phyloP scores from a whole-genome alignment of 2,797 vertebrate species.

The Pygocentrus nattereri region DNA sequence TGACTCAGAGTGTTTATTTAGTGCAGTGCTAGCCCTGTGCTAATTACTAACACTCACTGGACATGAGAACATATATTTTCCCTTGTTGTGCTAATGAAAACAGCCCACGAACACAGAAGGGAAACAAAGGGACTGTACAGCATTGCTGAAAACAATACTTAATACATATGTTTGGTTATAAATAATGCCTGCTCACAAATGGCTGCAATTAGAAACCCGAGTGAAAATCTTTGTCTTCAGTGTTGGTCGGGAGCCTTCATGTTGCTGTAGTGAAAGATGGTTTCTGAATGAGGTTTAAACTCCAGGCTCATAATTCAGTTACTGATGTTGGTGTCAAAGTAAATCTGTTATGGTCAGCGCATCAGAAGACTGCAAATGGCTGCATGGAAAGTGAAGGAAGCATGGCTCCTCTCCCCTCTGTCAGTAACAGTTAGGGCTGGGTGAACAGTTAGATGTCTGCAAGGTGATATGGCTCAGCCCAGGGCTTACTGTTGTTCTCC shows the following conservation, averaged over 20 bases:
- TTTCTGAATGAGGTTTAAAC: neutral
- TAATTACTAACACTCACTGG: conserved; percentile 31
- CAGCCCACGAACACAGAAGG: neutral
- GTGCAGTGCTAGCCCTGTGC: conserved; percentile 15
- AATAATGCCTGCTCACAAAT: neutral
- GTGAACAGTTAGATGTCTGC: neutral
- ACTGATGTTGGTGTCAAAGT: too few species aligned
- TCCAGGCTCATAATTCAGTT: too few species aligned
- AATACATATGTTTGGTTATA: neutral
- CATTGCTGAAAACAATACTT: neutral
- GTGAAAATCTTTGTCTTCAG: neutral
- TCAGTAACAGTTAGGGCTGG: conserved; percentile 8
- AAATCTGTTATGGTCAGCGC: neutral
- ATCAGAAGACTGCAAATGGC: conserved; percentile 1
- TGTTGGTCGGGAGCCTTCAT: neutral
- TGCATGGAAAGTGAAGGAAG: neutral
- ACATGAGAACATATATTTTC: conserved; percentile 16
- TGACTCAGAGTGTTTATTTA: conserved; percentile 13
- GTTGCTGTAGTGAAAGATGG: neutral
- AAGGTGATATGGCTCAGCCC: neutral
- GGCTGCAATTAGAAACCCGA: neutral
- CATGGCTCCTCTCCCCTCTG: conserved; percentile 11
- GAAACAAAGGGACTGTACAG: neutral
- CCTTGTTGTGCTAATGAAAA: conserved; percentile 13
- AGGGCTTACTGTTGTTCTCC: conserved; percentile 6